These are phyloP conservation scores for Hippocampus abdominalis DNA, from an alignment of 2,113 vertebrate genomes.

Conservation along the genomic window DNA sequence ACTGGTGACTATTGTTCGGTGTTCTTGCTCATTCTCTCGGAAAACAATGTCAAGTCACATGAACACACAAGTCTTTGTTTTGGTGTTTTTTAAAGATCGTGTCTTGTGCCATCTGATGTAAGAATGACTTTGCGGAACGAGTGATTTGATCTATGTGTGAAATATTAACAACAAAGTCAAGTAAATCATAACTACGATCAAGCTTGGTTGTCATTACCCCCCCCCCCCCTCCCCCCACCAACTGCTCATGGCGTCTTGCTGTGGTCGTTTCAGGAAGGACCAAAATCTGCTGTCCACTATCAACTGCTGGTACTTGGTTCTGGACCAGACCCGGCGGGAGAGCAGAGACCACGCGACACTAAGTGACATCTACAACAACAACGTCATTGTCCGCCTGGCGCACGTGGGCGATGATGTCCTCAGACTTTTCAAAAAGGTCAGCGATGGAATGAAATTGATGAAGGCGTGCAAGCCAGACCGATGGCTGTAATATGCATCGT, in stretches of 20 bases:
- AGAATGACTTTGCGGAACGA: too few species aligned
- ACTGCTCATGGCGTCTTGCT: not conserved
- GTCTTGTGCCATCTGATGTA: too few species aligned
- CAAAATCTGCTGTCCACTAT: slow-evolving; percentile 94
- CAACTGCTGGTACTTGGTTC: slow-evolving; percentile 97
- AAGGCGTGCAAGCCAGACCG: slow-evolving; percentile 18
- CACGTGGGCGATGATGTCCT: slow-evolving; percentile 98
- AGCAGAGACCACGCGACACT: slow-evolving; percentile 95
- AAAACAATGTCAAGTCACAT: too few species aligned
- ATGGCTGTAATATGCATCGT: slow-evolving; percentile 15
- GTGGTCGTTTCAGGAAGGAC: slow-evolving; percentile 80
- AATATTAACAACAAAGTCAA: not conserved
- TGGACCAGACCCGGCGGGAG: slow-evolving; percentile 93
- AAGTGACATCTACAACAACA: slow-evolving; percentile 97
- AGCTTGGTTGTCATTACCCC: not conserved
- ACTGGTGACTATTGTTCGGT: not conserved
- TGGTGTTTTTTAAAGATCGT: too few species aligned
- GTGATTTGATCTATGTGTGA: too few species aligned
- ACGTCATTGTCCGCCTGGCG: slow-evolving; percentile 91
- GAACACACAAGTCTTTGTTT: too few species aligned
- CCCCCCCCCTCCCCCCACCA: not conserved
- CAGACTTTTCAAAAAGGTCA: slow-evolving; percentile 98
- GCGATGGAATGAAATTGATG: slow-evolving; percentile 39
- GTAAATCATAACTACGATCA: not conserved
- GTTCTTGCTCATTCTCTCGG: too few species aligned